These are phyloP conservation scores for Pedetes capensis DNA, from an alignment of 2,113 vertebrate genomes.

Conservation along the genomic window DNA sequence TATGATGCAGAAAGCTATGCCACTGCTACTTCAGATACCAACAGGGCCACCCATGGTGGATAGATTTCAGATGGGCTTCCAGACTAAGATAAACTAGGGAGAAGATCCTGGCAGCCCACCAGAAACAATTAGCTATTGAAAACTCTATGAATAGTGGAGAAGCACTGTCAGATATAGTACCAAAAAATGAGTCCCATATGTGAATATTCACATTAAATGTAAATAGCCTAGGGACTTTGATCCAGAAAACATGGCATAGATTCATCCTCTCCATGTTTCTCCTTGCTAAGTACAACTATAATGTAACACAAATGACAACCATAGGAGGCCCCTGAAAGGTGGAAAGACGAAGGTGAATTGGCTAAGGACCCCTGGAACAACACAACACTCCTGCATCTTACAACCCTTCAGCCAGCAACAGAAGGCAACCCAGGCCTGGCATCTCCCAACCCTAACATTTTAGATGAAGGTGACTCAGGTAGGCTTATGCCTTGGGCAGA, in stretches of 20 bases:
- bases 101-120: too few species aligned
- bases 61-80: too few species aligned
- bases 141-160: too few species aligned
- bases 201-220: not conserved
- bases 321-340: not conserved
- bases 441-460: not conserved
- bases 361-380: not conserved
- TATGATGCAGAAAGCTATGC: too few species aligned
- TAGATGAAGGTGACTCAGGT: not conserved
- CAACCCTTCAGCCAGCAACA: not conserved
- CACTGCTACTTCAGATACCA: too few species aligned
- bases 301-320: not conserved
- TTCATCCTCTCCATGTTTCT: not conserved
- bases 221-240: conserved; percentile 3
- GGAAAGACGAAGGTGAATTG: not conserved
- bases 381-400: not conserved
- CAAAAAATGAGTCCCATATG: not conserved
- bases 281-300: not conserved
- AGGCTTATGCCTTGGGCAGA: not conserved
- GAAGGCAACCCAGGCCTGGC: not conserved
- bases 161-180: too few species aligned
- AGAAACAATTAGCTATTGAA: too few species aligned
- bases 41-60: too few species aligned
- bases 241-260: not conserved
- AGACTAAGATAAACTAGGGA: too few species aligned